phyloP scores from a whole-genome alignment of 2,113 vertebrate genomes.

The Xenopus laevis region DNA sequence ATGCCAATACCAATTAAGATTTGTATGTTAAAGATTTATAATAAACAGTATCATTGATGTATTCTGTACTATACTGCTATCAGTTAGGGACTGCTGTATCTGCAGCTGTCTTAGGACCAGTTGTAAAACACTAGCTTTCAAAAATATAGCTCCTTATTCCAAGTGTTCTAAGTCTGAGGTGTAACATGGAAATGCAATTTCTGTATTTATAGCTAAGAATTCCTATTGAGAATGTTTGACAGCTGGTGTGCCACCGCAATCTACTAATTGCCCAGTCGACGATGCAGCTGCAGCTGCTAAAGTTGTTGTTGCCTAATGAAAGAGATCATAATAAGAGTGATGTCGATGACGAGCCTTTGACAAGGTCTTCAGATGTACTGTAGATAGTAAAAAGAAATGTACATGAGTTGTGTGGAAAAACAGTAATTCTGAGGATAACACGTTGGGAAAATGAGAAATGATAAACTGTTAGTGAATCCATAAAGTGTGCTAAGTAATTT shows the following conservation, averaged over 20 bases:
- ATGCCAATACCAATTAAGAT: too few relatives aligned
- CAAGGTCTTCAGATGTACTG: background rate
- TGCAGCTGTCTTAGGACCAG: too few relatives aligned
- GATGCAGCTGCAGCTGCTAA: background rate
- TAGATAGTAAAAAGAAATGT: background rate
- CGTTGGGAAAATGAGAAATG: background rate
- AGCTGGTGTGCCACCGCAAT: background rate
- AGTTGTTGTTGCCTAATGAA: background rate
- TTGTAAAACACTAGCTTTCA: too few relatives aligned
- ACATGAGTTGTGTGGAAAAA: background rate
- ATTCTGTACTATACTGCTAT: too few relatives aligned
- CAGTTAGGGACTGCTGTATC: too few relatives aligned
- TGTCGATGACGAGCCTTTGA: constrained; percentile 20
- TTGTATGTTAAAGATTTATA: too few relatives aligned
- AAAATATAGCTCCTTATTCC: too few relatives aligned
- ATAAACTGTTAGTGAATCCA: too few relatives aligned
- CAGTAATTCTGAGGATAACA: background rate
- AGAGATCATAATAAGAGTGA: background rate
- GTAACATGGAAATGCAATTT: background rate
- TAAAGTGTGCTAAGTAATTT: background rate
- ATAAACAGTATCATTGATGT: too few relatives aligned
- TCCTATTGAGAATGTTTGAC: background rate
- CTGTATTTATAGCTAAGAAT: background rate
- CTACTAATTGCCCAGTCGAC: background rate
- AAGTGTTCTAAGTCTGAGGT: too few relatives aligned